Percentiles rank a stretch among this genome's conserved stretches.
Conservation (phyloP, 2,113 vertebrate genomes). For the Orientallactaga bullata region DNA sequence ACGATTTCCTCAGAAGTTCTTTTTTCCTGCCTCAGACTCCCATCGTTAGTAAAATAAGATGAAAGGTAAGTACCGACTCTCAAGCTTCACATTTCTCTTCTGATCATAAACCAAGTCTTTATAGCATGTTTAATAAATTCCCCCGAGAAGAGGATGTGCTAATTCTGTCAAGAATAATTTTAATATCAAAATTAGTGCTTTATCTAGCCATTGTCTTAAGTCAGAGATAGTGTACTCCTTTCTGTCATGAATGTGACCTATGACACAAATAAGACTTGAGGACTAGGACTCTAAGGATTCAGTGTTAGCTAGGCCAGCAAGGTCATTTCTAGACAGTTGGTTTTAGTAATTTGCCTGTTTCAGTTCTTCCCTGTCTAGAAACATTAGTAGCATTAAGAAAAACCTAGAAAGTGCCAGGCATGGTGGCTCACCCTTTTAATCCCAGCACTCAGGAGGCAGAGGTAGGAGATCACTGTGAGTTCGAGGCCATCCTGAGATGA, state of each 20-base stretch:
- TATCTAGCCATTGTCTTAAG: neutral
- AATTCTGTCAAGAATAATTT: constrained; percentile 32
- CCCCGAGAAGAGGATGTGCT: constrained; percentile 9
- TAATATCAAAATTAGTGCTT: constrained; percentile 48
- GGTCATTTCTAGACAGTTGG: neutral
- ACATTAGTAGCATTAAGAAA: neutral
- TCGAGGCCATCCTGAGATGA: too few relatives aligned
- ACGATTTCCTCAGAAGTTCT: constrained; percentile 1
- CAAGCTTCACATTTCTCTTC: constrained; percentile 48
- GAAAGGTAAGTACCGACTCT: constrained; percentile 60
- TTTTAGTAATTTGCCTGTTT: constrained; percentile 8
- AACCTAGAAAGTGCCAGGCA: neutral
- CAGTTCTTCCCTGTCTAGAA: neutral
- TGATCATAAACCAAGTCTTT: constrained; percentile 57
- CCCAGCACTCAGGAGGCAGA: too few relatives aligned
- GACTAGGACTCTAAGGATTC: neutral
- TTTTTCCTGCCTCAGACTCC: constrained; percentile 8
- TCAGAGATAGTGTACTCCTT: neutral
- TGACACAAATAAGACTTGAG: neutral
- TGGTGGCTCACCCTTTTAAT: too few relatives aligned
- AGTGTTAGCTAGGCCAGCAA: neutral
- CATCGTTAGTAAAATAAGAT: constrained; percentile 41
- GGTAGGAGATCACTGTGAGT: too few relatives aligned
- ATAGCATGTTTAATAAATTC: constrained; percentile 34
- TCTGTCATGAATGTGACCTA: neutral